Percentiles rank a stretch among this genome's conserved stretches.
These are phyloP conservation scores for Cheilosia urbana DNA, from an alignment of 2,888 invertebrate genomes.

Conservation along the genomic window DNA sequence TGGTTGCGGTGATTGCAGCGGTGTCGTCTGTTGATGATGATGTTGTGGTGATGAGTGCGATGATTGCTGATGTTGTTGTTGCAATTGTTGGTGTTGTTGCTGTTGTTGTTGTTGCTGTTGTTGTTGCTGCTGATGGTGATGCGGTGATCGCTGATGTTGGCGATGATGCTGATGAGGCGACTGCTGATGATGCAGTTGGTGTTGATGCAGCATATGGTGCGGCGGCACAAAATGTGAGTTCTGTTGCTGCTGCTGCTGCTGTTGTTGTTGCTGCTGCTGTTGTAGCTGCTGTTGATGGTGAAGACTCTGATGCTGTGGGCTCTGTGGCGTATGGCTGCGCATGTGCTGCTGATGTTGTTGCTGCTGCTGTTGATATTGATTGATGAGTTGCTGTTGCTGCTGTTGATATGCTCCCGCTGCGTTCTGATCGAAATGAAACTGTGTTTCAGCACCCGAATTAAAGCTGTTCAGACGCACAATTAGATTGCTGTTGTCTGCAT, in stretches of 20 bases:
- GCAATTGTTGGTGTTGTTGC: slow-evolving; percentile 78
- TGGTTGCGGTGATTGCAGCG: slow-evolving; percentile 69
- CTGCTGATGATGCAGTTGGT: slow-evolving; percentile 78
- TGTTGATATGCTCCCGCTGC: slow-evolving; percentile 80
- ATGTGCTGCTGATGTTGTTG: slow-evolving; percentile 79
- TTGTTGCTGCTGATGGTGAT: slow-evolving; percentile 79
- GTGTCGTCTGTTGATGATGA: slow-evolving; percentile 68
- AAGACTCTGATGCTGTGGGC: slow-evolving; percentile 79
- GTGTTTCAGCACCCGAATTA: slow-evolving; percentile 79
- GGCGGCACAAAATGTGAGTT: slow-evolving; percentile 78
- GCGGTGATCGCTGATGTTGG: slow-evolving; percentile 80
- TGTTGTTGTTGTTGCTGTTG: slow-evolving; percentile 80
- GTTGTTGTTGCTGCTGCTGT: slow-evolving; percentile 80
- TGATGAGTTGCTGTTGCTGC: slow-evolving; percentile 79
- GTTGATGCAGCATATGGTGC: slow-evolving; percentile 79
- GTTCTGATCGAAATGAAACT: slow-evolving; percentile 81
- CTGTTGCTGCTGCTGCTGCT: slow-evolving; percentile 79
- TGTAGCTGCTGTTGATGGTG: slow-evolving; percentile 80
- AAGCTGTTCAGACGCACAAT: slow-evolving; percentile 82
- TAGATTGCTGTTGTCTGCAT: slow-evolving; percentile 80
- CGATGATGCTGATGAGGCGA: slow-evolving; percentile 79
- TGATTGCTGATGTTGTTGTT: slow-evolving; percentile 78
- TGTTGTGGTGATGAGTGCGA: slow-evolving; percentile 77
- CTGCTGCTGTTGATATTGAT: slow-evolving; percentile 76
- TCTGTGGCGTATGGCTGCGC: slow-evolving; percentile 79